phyloP scores from a whole-genome alignment of 92 coral and sea anemone genomes.

The Heteractis magnifica region DNA sequence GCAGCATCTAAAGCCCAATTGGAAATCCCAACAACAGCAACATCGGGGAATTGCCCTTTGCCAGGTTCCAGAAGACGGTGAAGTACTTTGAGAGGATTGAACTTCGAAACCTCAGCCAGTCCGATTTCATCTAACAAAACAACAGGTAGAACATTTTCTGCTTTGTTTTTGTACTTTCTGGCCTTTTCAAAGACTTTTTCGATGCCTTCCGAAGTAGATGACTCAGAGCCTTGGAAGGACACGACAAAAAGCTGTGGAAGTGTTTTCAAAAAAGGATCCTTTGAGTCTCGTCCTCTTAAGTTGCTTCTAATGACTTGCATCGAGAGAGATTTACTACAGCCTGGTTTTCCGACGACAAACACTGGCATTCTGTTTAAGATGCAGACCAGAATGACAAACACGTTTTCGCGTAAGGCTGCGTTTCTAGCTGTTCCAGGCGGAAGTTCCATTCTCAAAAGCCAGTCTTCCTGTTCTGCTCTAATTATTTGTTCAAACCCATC shows the following conservation, averaged over 20 bases:
- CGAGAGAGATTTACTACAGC: constrained; percentile 96
- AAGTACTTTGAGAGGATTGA: constrained; percentile 92
- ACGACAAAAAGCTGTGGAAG: constrained; percentile 93
- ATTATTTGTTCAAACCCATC: constrained; percentile 72
- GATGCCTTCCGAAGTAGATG: constrained; percentile 95
- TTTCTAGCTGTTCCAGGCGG: constrained; percentile 95
- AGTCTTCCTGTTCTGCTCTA: constrained; percentile 92
- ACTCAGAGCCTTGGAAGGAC: constrained; percentile 96
- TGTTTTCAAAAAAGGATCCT: constrained; percentile 69
- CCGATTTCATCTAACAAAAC: constrained; percentile 98
- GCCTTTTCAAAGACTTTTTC: constrained; percentile 95
- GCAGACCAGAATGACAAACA: constrained; percentile 92
- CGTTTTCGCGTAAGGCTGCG: constrained; percentile 96
- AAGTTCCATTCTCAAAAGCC: constrained; percentile 91
- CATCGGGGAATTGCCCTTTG: constrained; percentile 80
- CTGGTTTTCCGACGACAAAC: constrained; percentile 97
- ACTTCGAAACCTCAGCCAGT: constrained; percentile 91
- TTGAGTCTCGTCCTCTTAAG: constrained; percentile 85
- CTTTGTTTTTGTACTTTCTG: constrained; percentile 73
- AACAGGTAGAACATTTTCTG: constrained; percentile 86
- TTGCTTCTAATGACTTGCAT: constrained; percentile 94
- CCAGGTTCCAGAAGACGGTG: constrained; percentile 93
- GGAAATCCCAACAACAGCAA: constrained; percentile 98
- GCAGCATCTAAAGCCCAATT: constrained; percentile 99
- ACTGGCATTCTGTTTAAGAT: constrained; percentile 93